A percentile compares a stretch with the other conserved stretches of the same genome.
Conservation (phyloP, 2,797 vertebrate species). For the Lophotriccus pileatus region DNA sequence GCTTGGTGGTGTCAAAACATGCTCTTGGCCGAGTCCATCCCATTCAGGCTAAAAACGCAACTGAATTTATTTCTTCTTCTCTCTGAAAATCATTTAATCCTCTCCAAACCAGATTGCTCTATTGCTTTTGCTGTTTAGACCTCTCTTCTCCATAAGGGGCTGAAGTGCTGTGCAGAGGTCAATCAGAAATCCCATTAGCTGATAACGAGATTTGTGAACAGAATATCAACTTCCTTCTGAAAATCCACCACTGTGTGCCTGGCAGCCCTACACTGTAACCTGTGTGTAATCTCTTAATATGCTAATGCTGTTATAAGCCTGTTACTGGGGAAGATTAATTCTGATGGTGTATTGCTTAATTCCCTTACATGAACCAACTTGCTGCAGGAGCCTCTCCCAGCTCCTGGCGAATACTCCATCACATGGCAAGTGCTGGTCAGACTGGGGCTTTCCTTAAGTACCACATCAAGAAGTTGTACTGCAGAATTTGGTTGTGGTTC, state of each 20-base stretch:
- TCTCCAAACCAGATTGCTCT: neutral
- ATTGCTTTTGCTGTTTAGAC: conserved; percentile 15
- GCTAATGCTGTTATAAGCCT: conserved; percentile 35
- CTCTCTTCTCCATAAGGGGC: neutral
- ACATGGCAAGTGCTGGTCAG: neutral
- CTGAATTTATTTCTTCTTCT: neutral
- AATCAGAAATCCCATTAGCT: conserved; percentile 58
- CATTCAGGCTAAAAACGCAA: neutral
- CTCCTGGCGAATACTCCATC: neutral
- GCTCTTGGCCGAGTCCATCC: neutral
- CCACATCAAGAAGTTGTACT: neutral
- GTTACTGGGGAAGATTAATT: conserved; percentile 42
- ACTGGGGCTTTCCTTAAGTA: neutral
- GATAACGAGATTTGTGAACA: conserved; percentile 60
- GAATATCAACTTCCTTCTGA: conserved; percentile 31
- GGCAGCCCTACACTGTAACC: conserved; percentile 1
- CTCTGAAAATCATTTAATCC: conserved; percentile 5
- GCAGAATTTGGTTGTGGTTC: conserved; percentile 9
- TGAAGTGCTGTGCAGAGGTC: conserved; percentile 6
- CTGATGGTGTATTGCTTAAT: conserved; percentile 37
- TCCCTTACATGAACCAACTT: conserved; percentile 41
- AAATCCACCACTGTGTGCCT: neutral
- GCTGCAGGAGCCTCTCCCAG: conserved; percentile 29
- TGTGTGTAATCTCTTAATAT: conserved; percentile 63
- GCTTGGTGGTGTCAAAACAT: neutral